These are phyloP conservation scores for Semnornis frantzii DNA, from an alignment of 2,113 vertebrate species.

Conservation along the genomic window DNA sequence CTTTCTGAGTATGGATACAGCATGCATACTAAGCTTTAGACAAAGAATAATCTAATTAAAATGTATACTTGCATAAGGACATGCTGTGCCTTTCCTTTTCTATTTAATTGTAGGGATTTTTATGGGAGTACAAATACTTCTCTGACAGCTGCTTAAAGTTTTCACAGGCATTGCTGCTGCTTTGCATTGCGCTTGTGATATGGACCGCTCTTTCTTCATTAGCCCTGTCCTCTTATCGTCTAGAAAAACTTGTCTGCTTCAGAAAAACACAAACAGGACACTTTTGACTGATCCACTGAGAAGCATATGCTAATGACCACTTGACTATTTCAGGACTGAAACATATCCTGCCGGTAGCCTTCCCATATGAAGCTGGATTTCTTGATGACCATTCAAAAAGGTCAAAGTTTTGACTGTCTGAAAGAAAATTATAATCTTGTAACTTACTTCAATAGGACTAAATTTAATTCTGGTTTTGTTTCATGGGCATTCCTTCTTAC, in stretches of 20 bases:
- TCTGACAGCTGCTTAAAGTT: not conserved
- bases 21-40: not conserved
- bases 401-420: not conserved
- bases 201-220: not conserved
- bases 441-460: not conserved
- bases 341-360: not conserved
- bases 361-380: not conserved
- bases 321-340: not conserved
- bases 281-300: not conserved
- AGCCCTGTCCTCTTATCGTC: not conserved
- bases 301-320: not conserved
- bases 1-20: not conserved
- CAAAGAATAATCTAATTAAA: constrained; percentile 46
- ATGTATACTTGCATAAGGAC: not conserved
- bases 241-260: not conserved
- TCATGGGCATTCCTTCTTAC: not conserved
- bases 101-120: not conserved
- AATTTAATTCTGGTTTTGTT: not conserved
- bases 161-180: not conserved
- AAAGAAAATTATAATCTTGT: not conserved
- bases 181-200: not conserved
- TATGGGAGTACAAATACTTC: not conserved
- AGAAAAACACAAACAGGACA: not conserved
- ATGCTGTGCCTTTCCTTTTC: not conserved
- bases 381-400: not conserved